phyloP scores from a whole-genome alignment of 1,140 invertebrate species.

The Araneus ventricosus region DNA sequence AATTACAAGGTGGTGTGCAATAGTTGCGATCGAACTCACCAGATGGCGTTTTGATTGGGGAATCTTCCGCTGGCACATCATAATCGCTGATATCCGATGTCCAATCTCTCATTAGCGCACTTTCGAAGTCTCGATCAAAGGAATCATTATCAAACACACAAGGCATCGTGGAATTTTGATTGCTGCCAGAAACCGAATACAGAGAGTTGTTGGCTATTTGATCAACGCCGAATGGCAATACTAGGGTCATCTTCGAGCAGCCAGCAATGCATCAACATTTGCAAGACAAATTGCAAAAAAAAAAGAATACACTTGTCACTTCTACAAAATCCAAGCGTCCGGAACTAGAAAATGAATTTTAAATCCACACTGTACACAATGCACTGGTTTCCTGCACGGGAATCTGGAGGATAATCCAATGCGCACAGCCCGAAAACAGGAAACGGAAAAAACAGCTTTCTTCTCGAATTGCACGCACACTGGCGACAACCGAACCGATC shows the following conservation, averaged over 20 bases:
- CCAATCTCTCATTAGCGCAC: constrained; percentile 70
- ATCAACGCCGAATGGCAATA: constrained; percentile 70
- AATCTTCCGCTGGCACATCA: constrained; percentile 54
- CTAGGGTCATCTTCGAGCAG: constrained; percentile 68
- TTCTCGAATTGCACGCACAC: background rate
- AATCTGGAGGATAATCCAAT: constrained; percentile 42
- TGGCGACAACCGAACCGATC: background rate
- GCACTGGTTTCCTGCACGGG: background rate
- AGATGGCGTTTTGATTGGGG: constrained; percentile 64
- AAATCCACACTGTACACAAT: constrained; percentile 50
- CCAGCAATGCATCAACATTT: constrained; percentile 1
- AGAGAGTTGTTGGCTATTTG: constrained; percentile 60
- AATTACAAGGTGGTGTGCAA: background rate
- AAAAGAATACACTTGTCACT: background rate
- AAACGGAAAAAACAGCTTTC: constrained; percentile 35
- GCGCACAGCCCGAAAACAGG: constrained; percentile 40
- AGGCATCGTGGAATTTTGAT: constrained; percentile 70
- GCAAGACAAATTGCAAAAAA: background rate
- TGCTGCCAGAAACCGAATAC: constrained; percentile 51
- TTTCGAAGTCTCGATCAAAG: constrained; percentile 68
- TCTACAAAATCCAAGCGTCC: background rate
- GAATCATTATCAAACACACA: constrained; percentile 69
- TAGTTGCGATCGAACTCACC: constrained; percentile 53
- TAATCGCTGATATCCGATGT: constrained; percentile 68
- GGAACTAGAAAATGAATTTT: constrained; percentile 20